A percentile compares a stretch with the other conserved stretches of the same genome.
These are phyloP conservation scores for Romanomermis culicivorax DNA, from an alignment of 2,888 invertebrate genomes.

Conservation along the genomic window DNA sequence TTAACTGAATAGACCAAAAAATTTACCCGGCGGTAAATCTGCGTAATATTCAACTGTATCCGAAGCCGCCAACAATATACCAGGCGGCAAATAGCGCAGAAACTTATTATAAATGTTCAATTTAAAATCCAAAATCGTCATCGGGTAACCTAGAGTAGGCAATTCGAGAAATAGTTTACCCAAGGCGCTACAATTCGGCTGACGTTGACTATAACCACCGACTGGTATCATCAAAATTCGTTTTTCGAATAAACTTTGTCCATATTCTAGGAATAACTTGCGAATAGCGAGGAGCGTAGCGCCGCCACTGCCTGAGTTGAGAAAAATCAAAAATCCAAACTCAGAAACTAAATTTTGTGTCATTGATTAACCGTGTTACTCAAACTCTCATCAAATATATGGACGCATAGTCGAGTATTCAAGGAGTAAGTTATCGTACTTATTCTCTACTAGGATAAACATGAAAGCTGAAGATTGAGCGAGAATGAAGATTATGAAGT, in stretches of 20 bases:
- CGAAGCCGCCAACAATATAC: conserved; percentile 29
- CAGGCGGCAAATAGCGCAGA: conserved; percentile 23
- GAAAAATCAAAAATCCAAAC: conserved; percentile 17
- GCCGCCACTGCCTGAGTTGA: conserved; percentile 19
- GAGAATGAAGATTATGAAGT: too few relatives aligned
- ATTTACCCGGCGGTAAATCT: too few relatives aligned
- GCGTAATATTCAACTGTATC: conserved; percentile 32
- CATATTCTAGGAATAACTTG: not conserved
- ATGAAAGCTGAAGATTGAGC: too few relatives aligned
- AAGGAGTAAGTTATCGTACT: too few relatives aligned
- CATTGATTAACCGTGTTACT: conserved; percentile 28
- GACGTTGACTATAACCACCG: conserved; percentile 32
- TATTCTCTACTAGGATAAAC: too few relatives aligned
- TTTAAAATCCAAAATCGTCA: conserved; percentile 32
- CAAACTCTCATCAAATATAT: conserved; percentile 23
- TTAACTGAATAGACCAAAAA: too few relatives aligned
- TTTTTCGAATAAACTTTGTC: conserved; percentile 3
- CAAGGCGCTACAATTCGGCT: conserved; percentile 31
- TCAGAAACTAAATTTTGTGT: conserved; percentile 12
- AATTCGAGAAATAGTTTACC: conserved; percentile 30
- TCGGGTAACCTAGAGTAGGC: conserved; percentile 10
- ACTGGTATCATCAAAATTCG: conserved; percentile 31
- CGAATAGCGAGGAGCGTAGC: not conserved
- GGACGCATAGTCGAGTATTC: too few relatives aligned
- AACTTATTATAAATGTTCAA: conserved; percentile 29